Evolutionary conservation across 2,888 invertebrate species (phyloP), one percentile per base, ranked within the genome.

Genomic region (Ichneumoninae sp.): DNA sequence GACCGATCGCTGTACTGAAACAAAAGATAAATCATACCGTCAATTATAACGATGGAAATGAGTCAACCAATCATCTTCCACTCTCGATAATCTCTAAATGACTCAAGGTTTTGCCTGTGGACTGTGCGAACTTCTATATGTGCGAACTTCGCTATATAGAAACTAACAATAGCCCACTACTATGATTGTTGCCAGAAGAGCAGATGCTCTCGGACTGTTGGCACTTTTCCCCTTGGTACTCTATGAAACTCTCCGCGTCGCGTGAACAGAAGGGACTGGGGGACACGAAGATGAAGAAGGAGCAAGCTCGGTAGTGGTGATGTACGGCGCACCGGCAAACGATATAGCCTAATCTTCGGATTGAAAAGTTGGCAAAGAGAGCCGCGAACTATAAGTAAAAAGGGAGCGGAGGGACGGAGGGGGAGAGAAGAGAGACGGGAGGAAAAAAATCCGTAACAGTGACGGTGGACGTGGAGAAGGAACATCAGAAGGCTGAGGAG

Each of bases 1-100:
- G 96, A 96, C 89, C 95, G 94, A 91, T 95, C 95, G 91, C 94
- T 95, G 91, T 95, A 95, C 96, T 96, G 95, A 86, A 95, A 95
- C 90, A 94, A 90, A 91, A 89, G 26, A 75, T 47, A 13, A 77
- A 75, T 54, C 54, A 74, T 30, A 66, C 13, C 65, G 62, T 83
- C 75, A 71, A 57, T 78, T 65, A 54, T 72, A 19, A 26, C 10
- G 47, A 44, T 33, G 26, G 30, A 47, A 57, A 65, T 52, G 16
- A 36, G 3, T 69, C 13, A 26, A 54, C 19, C 13, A 50, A 62
- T 26, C 57, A 30, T n/a, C 26, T 30, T 30, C 6, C 47, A 26
- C 44, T 70, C n/a, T 19, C 62, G 40, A 70, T 62, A 40, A 40
- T 19, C 40, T 71, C 30, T 22, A 66, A 33, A 57, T 33, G n/a